phyloP scores from a whole-genome alignment of 2,888 invertebrate species.

The Aphodius sticticus region DNA sequence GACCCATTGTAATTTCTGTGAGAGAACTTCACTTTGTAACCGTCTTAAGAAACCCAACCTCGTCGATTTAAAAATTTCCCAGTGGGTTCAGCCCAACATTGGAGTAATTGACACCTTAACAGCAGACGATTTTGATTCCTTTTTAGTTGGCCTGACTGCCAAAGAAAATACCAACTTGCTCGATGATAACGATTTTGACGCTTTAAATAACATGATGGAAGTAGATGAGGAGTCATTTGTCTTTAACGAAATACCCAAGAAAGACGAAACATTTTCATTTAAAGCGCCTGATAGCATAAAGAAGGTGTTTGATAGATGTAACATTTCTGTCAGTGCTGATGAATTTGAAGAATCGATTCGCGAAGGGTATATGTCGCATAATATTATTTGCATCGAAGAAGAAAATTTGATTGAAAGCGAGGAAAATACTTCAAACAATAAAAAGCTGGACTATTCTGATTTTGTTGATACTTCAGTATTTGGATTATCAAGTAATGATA shows the following conservation, averaged over 20 bases:
- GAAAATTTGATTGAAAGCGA: too few relatives aligned
- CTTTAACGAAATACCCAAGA: constrained; percentile 17
- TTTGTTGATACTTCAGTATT: neutral
- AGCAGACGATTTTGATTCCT: constrained; percentile 46
- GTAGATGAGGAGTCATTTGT: constrained; percentile 7
- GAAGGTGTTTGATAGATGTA: constrained; percentile 43
- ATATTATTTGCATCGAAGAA: too few relatives aligned
- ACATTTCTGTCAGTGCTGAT: constrained; percentile 12
- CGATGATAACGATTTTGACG: constrained; percentile 22
- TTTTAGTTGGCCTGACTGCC: constrained; percentile 36
- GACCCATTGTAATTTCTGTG: constrained; percentile 61
- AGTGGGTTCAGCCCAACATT: constrained; percentile 44
- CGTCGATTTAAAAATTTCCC: constrained; percentile 28
- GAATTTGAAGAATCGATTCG: neutral
- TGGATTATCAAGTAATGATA: neutral
- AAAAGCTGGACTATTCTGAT: neutral
- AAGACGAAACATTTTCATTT: constrained; percentile 44
- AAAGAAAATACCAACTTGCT: neutral
- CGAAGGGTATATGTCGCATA: neutral
- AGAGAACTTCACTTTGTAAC: constrained; percentile 60
- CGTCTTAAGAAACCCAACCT: constrained; percentile 32
- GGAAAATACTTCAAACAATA: neutral
- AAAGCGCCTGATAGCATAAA: constrained; percentile 47
- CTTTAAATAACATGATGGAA: constrained; percentile 8
- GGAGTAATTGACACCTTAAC: constrained; percentile 48